Percentiles rank a stretch among this genome's conserved stretches.
These are phyloP conservation scores for Sitophilus oryzae DNA, from an alignment of 1,140 invertebrate genomes.

Conservation along the genomic window DNA sequence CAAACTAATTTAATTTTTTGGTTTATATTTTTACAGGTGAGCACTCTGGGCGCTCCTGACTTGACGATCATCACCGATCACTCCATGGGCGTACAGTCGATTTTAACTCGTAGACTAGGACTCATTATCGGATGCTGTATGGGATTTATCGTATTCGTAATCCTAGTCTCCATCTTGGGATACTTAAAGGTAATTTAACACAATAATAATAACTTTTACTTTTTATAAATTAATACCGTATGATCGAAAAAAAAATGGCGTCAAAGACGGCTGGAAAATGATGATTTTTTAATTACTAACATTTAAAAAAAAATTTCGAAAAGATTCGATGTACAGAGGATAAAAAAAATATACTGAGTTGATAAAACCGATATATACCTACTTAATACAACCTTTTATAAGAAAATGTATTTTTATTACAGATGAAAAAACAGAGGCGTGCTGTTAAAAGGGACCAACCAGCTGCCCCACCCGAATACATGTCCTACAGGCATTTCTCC, in stretches of 20 bases:
- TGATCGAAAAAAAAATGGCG: no score
- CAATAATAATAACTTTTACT: no score
- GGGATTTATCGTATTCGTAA: constrained; percentile 77
- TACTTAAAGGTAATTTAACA: constrained; percentile 58
- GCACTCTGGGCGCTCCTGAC: constrained; percentile 65
- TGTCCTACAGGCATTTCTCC: constrained; percentile 66
- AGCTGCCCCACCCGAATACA: constrained; percentile 57
- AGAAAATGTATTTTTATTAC: constrained; percentile 8
- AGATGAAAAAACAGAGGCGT: constrained; percentile 71
- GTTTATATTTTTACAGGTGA: constrained; percentile 22
- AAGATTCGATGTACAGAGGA: no score
- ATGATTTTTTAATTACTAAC: no score
- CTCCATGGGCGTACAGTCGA: constrained; percentile 58
- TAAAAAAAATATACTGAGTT: no score
- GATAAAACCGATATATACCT: background rate
- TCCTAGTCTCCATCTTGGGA: constrained; percentile 73
- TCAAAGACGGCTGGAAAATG: no score
- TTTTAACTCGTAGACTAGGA: constrained; percentile 70
- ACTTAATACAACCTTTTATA: no score
- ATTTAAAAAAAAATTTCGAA: no score
- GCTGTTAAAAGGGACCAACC: constrained; percentile 61
- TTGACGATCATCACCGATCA: constrained; percentile 59
- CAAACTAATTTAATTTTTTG: no score
- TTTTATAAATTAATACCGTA: no score
- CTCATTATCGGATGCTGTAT: constrained; percentile 79